Evolutionary conservation across 2,888 invertebrate species (phyloP), one percentile per base, ranked within the genome.

Genomic region (Allophyes oxyacanthae): DNA sequence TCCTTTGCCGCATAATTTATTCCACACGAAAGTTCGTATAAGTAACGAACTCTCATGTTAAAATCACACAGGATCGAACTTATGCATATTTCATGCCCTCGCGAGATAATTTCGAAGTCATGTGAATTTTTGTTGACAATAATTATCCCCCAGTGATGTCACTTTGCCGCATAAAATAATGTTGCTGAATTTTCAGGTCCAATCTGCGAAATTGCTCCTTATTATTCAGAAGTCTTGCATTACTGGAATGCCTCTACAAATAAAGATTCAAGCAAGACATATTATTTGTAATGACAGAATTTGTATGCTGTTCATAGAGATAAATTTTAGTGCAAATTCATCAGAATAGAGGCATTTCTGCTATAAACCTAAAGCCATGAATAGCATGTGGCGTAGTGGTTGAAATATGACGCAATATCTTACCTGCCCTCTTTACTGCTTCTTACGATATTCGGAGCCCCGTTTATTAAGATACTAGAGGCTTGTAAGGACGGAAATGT

Each of bases 341-440:
- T 57, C 57, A 52, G 41, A 75, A 74, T 64, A 62, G 57, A 65
- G 64, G 49, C 58, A 75, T 67, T 69, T 73, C 13, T 64, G 43
- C 56, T 73, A 68, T 75, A 70, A 72, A 76, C 73, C 71, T 64
- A 40, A 61, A 49, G 68, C 75, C 61, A 75, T 81, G 78, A 75
- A 78, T 70, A 77, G 65, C 83, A 84, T 71, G 77, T 80, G 85
- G 78, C 74, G 79, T 71, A 60, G 64, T 75, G 66, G 64, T 73
- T 83, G 80, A 85, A 81, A 80, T 85, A 85, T 81, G 74, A 67
- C 69, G 75, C 69, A 79, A 82, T 83, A 83, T 77, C 75, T 83
- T 79, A 77, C 75, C 66, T 70, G 57, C 42, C 49, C 62, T 60
- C 51, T 44, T 58, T 50, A 50, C 44, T 55, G 45, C 48, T 32